These are phyloP conservation scores for Artibeus lituratus DNA, from an alignment of 2,797 vertebrate genomes.

Conservation along the genomic window DNA sequence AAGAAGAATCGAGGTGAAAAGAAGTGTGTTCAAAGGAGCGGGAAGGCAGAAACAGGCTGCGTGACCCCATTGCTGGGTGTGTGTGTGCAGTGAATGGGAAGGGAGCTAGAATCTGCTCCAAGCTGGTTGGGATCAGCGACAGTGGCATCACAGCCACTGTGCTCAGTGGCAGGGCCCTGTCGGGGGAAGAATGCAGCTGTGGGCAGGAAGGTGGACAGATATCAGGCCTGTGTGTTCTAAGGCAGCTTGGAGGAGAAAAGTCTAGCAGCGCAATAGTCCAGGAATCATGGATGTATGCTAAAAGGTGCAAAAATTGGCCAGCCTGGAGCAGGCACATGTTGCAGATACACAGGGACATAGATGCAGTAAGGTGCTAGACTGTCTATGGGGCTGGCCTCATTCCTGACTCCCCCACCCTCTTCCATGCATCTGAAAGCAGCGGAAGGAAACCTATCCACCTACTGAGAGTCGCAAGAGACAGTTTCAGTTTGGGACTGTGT, in stretches of 20 bases:
- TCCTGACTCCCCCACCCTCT: not conserved
- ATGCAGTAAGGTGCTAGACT: not conserved
- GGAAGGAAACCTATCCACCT: not conserved
- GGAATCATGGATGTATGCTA: not conserved
- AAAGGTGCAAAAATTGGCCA: not conserved
- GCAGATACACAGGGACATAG: not conserved
- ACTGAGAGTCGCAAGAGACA: not conserved
- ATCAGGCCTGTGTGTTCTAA: not conserved
- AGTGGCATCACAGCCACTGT: no score
- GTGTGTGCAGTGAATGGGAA: not conserved
- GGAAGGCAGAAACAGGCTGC: not conserved
- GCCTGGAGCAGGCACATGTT: not conserved
- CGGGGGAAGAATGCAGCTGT: not conserved
- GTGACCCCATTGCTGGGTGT: not conserved
- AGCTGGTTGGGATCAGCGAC: not conserved
- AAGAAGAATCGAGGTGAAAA: constrained; percentile 20
- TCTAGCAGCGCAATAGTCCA: constrained; percentile 37
- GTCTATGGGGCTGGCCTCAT: not conserved
- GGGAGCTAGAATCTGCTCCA: not conserved
- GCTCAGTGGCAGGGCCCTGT: not conserved
- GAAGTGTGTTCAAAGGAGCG: not conserved
- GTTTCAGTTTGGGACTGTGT: not conserved
- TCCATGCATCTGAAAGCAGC: not conserved
- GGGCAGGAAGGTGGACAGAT: not conserved
- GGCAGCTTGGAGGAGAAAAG: constrained; percentile 11